phyloP scores from a whole-genome alignment of 2,113 vertebrate genomes.

The Aphelocoma coerulescens region DNA sequence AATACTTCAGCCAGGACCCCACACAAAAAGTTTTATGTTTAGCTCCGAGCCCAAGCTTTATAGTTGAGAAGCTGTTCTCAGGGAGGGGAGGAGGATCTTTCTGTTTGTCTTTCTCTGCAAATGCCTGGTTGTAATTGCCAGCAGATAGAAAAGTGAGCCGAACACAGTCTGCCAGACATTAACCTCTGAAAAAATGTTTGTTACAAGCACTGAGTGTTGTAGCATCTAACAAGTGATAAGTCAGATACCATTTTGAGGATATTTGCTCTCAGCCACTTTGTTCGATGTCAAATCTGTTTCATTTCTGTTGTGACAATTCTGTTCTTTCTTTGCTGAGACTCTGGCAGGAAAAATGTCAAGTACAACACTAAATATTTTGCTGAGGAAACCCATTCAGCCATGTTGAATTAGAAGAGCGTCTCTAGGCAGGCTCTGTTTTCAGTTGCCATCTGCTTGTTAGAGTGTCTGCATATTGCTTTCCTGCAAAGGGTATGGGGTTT shows the following conservation, averaged over 20 bases:
- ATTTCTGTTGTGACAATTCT: constrained; percentile 35
- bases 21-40: not conserved
- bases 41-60: not conserved
- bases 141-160: not conserved
- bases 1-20: not conserved
- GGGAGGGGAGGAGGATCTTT: not conserved
- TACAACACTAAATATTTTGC: constrained; percentile 10
- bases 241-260: not conserved
- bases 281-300: constrained; percentile 1
- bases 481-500: not conserved
- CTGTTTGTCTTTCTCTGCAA: not conserved
- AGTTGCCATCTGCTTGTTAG: not conserved
- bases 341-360: constrained; percentile 28
- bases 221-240: not conserved
- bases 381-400: constrained; percentile 28
- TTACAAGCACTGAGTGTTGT: not conserved
- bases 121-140: not conserved
- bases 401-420: not conserved
- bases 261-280: constrained; percentile 39
- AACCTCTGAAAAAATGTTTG: constrained; percentile 7
- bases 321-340: not conserved
- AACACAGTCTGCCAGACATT: not conserved
- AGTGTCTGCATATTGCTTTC: not conserved
- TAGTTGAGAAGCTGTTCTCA: not conserved
- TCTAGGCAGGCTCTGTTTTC: constrained; percentile 17